Evolutionary conservation across 2,797 vertebrate genomes (phyloP).

Genomic region (Notolabrus celidotus): DNA sequence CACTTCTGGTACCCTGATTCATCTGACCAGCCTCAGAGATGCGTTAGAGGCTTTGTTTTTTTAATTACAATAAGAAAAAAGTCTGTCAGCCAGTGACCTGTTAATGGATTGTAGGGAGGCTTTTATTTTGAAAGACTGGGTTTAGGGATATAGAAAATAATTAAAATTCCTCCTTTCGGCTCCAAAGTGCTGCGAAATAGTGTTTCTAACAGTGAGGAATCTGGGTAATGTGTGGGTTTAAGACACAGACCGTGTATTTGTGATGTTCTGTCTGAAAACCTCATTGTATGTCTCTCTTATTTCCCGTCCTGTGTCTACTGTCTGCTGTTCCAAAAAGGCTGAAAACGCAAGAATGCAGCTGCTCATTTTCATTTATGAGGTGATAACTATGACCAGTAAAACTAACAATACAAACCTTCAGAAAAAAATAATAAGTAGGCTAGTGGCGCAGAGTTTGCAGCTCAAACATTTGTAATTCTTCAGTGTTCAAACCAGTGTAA

Average conservation of each 20-base stretch:
- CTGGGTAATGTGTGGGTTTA: neutral
- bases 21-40: conserved; percentile 35
- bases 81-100: neutral
- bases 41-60: conserved; percentile 31
- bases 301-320: neutral
- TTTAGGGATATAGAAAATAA: neutral
- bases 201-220: neutral
- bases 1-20: conserved; percentile 49
- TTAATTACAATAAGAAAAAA: conserved; percentile 11
- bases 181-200: neutral
- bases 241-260: neutral
- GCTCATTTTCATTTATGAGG: neutral
- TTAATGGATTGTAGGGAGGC: neutral
- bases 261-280: neutral
- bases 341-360: neutral
- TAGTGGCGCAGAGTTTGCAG: neutral
- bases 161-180: neutral
- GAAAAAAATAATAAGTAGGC: neutral
- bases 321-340: neutral
- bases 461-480: neutral
- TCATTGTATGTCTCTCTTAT: neutral
- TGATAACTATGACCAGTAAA: conserved; percentile 2
- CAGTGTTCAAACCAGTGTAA: too few relatives aligned
- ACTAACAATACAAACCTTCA: neutral
- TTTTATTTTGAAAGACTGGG: conserved; percentile 20